Conservation (phyloP, 2,888 invertebrate genomes). For the Lasioglossum vierecki region DNA sequence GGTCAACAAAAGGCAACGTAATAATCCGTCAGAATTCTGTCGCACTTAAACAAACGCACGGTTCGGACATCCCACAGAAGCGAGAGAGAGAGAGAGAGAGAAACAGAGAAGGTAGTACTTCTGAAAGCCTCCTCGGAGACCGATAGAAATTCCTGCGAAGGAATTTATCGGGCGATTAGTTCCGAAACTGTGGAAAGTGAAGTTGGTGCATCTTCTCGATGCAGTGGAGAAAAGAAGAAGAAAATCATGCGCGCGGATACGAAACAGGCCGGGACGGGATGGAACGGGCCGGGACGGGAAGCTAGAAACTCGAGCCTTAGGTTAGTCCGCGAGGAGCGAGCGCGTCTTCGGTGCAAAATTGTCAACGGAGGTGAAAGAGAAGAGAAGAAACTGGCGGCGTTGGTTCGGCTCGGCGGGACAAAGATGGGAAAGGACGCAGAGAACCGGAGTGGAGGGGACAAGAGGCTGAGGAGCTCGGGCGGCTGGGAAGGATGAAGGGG, state of each 20-base stretch:
- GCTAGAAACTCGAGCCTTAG: slow-evolving; percentile 28
- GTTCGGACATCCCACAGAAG: background rate
- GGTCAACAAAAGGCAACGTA: background rate
- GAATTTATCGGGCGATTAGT: slow-evolving; percentile 43
- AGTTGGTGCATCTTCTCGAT: background rate
- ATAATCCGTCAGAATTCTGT: slow-evolving; percentile 1
- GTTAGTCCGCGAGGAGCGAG: slow-evolving; percentile 34
- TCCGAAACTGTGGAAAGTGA: slow-evolving; percentile 23
- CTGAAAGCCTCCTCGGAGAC: background rate
- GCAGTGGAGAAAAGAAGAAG: background rate
- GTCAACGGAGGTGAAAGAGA: slow-evolving; percentile 44
- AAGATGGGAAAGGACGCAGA: slow-evolving; percentile 27
- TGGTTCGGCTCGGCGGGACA: slow-evolving; percentile 29
- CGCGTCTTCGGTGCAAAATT: slow-evolving; percentile 52
- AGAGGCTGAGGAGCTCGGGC: background rate
- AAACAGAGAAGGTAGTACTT: background rate
- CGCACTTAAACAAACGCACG: background rate
- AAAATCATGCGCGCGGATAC: background rate
- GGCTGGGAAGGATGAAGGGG: slow-evolving; percentile 26
- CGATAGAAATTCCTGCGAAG: slow-evolving; percentile 22
- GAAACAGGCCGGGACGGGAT: background rate
- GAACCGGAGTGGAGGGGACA: background rate
- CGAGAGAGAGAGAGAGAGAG: background rate
- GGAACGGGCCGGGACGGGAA: background rate
- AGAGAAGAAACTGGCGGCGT: slow-evolving; percentile 14